Base-by-base conservation (phyloP, 2,888 invertebrate species). In the Napeogenes inachia region DNA sequence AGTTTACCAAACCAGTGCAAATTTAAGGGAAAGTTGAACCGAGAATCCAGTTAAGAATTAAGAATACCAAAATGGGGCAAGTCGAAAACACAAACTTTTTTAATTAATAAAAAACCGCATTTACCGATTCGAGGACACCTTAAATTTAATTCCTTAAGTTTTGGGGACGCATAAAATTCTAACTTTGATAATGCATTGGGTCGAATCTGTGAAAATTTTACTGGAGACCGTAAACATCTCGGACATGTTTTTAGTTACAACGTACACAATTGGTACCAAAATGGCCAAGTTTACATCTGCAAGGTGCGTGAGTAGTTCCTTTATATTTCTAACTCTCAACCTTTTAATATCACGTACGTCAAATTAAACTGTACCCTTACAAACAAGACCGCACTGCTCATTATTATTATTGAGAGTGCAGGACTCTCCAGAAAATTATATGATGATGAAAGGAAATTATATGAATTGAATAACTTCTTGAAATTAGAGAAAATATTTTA, bases 241-340 rank as follows among this genome's bases (percentile, higher is more conserved):
- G 50, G 66, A 64, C 62, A 62, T 61, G 65, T 64, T 65, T 63
- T 59, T 59, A 60, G 62, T 60, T 59, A 64, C 60, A 57, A 38
- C 45, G 38, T 53, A n/a, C 55, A 13, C 6, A 35, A 38, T 32
- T 13, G 56, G 45, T 33, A 30, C 30, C 21, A 50, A 13, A 3
- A 2, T 12, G 8, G 2, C 10, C 10, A 6, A 50, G 50, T 30
- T 12, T n/a, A 50, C 54, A 38, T 13, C 12, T 32, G 45, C 10
- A 30, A 10, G 12, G 30, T 10, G 30, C 45, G n/a, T 21, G 35
- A 56, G n/a, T 56, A 45, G 56, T 56, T 45, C 56, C 45, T 45
- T 56, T 38, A 42, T 56, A 45, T 56, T 13, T 45, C 4, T 4
- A 21, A 21, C 21, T 21, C 13, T 21, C 13, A 47, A 4, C 13